A percentile compares a stretch with the other conserved stretches of the same genome.
Evolutionary conservation across 2,888 invertebrate species (phyloP).

Genomic region (Empis stercorea): DNA sequence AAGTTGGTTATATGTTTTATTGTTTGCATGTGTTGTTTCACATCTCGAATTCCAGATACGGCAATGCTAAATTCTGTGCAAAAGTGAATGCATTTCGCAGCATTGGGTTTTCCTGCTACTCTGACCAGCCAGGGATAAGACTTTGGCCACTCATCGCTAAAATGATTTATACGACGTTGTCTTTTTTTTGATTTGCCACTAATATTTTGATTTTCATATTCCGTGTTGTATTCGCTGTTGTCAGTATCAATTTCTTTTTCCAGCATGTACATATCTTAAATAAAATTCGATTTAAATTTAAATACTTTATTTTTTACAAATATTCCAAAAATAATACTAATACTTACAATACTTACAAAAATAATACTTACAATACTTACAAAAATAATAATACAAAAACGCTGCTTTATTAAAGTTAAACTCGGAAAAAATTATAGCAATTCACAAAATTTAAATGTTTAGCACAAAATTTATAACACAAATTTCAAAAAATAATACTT

Average conservation of each 20-base stretch:
- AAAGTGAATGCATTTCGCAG: too few relatives aligned
- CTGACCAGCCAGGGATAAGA: constrained; percentile 1
- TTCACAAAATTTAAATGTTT: background rate
- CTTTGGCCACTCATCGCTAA: constrained; percentile 1
- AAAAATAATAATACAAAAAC: background rate
- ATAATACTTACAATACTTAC: too few relatives aligned
- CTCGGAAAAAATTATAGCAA: constrained; percentile 1
- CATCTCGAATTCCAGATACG: too few relatives aligned
- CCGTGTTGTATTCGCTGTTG: background rate
- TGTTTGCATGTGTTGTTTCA: too few relatives aligned
- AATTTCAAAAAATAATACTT: background rate
- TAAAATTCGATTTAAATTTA: background rate
- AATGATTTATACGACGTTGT: background rate
- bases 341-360: background rate
- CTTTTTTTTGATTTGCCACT: background rate
- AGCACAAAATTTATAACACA: background rate
- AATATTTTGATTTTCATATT: background rate
- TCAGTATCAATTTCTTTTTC: background rate
- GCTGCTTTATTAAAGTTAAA: background rate
- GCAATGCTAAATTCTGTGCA: too few relatives aligned
- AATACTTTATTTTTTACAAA: background rate
- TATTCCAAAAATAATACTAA: background rate
- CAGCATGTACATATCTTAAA: background rate
- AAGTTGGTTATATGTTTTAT: background rate
- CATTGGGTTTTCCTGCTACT: background rate